Evolutionary conservation across 2,113 vertebrate genomes (phyloP), one percentile per base, ranked within the genome.

Genomic region (Etheostoma spectabile): DNA sequence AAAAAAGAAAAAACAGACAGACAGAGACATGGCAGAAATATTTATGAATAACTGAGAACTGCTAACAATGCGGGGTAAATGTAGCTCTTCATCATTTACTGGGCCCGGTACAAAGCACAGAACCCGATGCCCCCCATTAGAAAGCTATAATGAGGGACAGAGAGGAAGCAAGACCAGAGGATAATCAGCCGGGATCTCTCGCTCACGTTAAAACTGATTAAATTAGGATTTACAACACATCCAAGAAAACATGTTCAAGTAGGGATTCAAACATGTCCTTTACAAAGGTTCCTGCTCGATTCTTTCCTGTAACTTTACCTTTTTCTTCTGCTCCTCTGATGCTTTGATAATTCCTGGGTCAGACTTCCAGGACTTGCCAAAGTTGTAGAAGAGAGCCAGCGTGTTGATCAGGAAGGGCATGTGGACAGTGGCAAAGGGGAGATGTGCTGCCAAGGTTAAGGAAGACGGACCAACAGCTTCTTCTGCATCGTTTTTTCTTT

Each of bases 271-370:
- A 27, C 11, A 0, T 21, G 51, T 49, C 0, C 35, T 19, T n/a
- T 6, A 35, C 13, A 38, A 0, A 24, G 1, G 52, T 11, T 46
- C 27, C 7, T 22, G 33, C 13, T 22, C 2, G 33, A 18, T 15
- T 45, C 21, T 42, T 46, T 16, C 4, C 12, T 4, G 22, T 2
- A 15, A 13, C 21, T 77, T 92, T 91, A 99, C 98, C 97, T 99
- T 99, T 92, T 99, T 99, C 96, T 99, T 99, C 92, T 99, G 98
- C 87, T 99, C 98, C 94, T 99, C 98, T 0, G 98, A 98, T 19
- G 98, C 98, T 95, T 99, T 99, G 92, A 99, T 99, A 82, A 99
- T 99, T 68, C 98, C 98, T 0, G 98, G 98, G 91, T 99, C 98
- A 30, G 98, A 99, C 86, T 99, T 99, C 98, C 98, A 99, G 74